phyloP scores from a whole-genome alignment of 2,797 vertebrate species.

The Scolopax bukidnonensis region DNA sequence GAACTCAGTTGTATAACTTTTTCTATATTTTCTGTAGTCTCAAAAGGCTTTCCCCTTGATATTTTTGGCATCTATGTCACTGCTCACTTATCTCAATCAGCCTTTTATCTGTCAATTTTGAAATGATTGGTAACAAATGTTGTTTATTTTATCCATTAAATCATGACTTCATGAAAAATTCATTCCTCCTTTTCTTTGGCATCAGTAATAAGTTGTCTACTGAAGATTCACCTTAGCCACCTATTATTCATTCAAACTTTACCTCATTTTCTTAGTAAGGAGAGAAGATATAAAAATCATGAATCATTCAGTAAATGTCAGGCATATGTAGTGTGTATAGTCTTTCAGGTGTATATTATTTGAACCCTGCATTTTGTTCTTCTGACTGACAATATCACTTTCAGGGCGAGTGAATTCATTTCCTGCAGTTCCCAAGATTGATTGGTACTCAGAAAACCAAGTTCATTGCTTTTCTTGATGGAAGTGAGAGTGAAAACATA shows the following conservation, averaged over 20 bases:
- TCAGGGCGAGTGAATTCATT: constrained; percentile 45
- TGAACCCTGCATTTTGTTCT: constrained; percentile 47
- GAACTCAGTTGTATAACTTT: accelerated
- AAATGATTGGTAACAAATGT: constrained; percentile 7
- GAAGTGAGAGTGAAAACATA: constrained; percentile 45
- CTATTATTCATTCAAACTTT: constrained; percentile 19
- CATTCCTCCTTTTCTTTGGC: background rate
- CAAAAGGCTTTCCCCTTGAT: background rate
- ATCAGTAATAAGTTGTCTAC: background rate
- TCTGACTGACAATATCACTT: constrained; percentile 51
- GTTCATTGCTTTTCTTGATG: background rate
- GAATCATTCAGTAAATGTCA: constrained; percentile 43
- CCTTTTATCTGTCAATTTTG: background rate
- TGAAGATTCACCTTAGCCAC: constrained; percentile 14
- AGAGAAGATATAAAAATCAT: constrained; percentile 18
- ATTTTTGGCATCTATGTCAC: background rate
- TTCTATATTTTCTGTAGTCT: background rate
- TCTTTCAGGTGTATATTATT: constrained; percentile 9
- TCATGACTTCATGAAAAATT: background rate
- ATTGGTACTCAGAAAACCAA: constrained; percentile 28
- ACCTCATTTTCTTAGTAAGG: background rate
- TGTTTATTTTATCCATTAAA: background rate
- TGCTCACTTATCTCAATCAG: background rate
- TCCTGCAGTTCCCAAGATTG: constrained; percentile 16
- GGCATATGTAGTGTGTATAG: background rate